Conservation (phyloP, 2,113 vertebrate genomes). For the Romanogobio albipinnatus region DNA sequence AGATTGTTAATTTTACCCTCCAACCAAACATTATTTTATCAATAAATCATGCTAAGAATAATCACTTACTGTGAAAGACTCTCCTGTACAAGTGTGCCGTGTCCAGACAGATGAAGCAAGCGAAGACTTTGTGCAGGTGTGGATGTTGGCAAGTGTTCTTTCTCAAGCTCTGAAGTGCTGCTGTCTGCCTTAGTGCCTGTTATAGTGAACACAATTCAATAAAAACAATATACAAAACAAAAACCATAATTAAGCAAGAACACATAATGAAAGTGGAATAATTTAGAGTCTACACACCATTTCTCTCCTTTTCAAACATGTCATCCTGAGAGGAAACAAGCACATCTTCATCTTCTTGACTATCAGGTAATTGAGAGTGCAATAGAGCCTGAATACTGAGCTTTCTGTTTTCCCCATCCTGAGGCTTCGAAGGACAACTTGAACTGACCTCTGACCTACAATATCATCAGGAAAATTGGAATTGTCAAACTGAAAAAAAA, state of each 20-base stretch:
- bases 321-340: conserved; percentile 88
- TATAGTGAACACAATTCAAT: background rate
- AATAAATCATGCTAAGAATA: background rate
- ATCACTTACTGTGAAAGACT: conserved; percentile 83
- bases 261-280: background rate
- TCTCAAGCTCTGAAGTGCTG: conserved; percentile 73
- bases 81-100: conserved; percentile 79
- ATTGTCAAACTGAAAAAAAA: background rate
- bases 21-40: background rate
- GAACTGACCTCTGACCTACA: conserved; percentile 73
- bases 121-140: conserved; percentile 83
- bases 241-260: background rate
- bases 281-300: conserved; percentile 7
- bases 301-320: conserved; percentile 79
- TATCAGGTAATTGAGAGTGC: conserved; percentile 68
- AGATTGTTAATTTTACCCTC: background rate
- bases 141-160: conserved; percentile 63
- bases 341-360: conserved; percentile 67
- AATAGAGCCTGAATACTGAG: conserved; percentile 63
- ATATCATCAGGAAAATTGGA: background rate
- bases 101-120: conserved; percentile 90
- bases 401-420: conserved; percentile 60
- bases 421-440: conserved; percentile 71
- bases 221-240: background rate
- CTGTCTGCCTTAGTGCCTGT: conserved; percentile 72